These are phyloP conservation scores for Brevimyrus niger DNA, from an alignment of 2,113 vertebrate species.

Conservation along the genomic window DNA sequence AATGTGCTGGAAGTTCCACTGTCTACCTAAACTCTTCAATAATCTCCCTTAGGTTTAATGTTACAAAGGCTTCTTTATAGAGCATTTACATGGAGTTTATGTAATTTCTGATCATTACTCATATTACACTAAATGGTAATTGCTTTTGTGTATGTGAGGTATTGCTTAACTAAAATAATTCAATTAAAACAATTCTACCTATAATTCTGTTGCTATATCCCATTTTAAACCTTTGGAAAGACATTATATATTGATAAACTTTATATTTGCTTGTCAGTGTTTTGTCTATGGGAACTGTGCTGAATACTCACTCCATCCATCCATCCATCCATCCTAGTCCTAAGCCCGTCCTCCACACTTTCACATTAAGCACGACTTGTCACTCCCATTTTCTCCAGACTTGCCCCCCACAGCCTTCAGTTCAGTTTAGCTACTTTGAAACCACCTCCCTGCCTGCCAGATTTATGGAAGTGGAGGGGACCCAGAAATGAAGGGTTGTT, in stretches of 20 bases:
- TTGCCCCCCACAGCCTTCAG: not conserved
- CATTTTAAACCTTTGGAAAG: not conserved
- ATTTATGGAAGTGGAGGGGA: not conserved
- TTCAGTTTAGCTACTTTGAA: not conserved
- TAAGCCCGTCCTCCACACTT: not conserved
- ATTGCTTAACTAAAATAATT: not conserved
- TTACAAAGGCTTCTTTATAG: not conserved
- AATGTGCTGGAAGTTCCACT: not conserved
- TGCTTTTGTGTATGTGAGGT: not conserved
- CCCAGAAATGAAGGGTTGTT: not conserved
- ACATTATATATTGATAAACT: not conserved
- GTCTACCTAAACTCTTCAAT: not conserved
- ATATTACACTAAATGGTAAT: not conserved
- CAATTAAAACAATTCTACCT: too few species aligned
- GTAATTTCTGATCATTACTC: not conserved
- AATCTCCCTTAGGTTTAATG: not conserved
- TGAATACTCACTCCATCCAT: not conserved
- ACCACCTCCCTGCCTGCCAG: not conserved
- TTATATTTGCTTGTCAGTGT: not conserved
- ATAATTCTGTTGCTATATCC: not conserved
- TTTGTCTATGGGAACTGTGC: not conserved
- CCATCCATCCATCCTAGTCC: not conserved
- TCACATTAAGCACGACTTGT: not conserved
- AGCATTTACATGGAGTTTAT: not conserved
- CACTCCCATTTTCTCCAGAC: not conserved